Base-by-base conservation (phyloP, 2,113 vertebrate species). In the Oncorhynchus clarkii region DNA sequence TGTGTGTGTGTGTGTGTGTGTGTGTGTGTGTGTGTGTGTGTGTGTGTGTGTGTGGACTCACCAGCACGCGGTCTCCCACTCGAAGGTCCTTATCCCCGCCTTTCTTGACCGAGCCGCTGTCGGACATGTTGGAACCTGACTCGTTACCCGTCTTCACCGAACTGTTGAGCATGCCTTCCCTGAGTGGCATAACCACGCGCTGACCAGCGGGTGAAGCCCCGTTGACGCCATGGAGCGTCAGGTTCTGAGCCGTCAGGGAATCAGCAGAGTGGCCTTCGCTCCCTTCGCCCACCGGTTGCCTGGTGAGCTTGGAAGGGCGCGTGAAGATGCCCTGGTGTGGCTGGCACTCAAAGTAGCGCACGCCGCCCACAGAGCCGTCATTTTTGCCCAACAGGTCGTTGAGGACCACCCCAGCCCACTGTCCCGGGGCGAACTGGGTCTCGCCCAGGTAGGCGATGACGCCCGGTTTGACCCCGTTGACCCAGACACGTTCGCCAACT, bases 331-430 rank as follows among this genome's bases (percentile, higher is more conserved):
- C 97, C 91, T 97, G 97, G 67, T 97, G 94, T 0, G 96, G 89
- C 69, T 95, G 96, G 94, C 98, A 99, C 85, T 99, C 97, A 0
- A 99, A 99, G 92, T 99, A 99, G 48, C 96, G 97, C 67, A 99
- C 95, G 1, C 98, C 97, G 0, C 97, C 95, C 2, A 99, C 98
- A 0, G 97, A 98, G 29, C 98, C 98, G 0, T 99, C 98, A 0
- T 99, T 99, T 85, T 99, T 99, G 73, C 98, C 97, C 83, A 99
- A 95, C 0, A 94, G 96, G 65, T 99, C 98, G 3, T 97, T 96
- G 78, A 99, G 93, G 12, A 98, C 97, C 66, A 99, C 98, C 9
- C 98, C 97, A 0, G 97, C 97, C 98, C 98, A 99, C 91, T 99
- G 97, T 71, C 98, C 98, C 0, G 98, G 98, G 1, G 98, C 97